A percentile compares a stretch with the other conserved stretches of the same genome.
phyloP scores from a whole-genome alignment of 2,113 vertebrate species.

The Sceloporus undulatus region DNA sequence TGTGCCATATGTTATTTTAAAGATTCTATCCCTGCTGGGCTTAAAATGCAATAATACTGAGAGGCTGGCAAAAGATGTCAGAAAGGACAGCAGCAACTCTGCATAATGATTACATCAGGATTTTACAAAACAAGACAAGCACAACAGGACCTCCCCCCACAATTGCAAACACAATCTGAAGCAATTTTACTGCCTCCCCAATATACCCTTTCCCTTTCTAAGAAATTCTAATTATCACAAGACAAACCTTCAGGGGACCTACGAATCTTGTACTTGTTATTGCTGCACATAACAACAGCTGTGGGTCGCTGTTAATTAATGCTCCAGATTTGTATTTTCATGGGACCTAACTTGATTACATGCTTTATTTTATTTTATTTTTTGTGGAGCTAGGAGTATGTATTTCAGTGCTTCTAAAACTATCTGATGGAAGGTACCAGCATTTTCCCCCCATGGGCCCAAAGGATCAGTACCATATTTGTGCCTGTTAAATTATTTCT shows the following conservation, averaged over 20 bases:
- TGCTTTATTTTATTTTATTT: slow-evolving; percentile 7
- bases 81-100: not conserved
- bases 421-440: no score
- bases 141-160: slow-evolving; percentile 14
- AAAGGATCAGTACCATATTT: no score
- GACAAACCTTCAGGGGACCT: slow-evolving; percentile 35
- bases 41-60: accelerated
- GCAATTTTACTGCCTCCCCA: not conserved
- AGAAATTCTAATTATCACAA: slow-evolving; percentile 27
- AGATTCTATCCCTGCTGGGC: slow-evolving; percentile 3
- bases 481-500: not conserved
- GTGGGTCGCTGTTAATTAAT: slow-evolving; percentile 41
- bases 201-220: not conserved
- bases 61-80: slow-evolving; percentile 10
- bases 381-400: not conserved
- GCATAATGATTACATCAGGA: not conserved
- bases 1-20: not conserved
- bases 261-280: accelerated
- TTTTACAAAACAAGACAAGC: not conserved
- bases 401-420: not conserved
- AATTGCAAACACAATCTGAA: no score
- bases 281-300: not conserved
- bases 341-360: slow-evolving; percentile 7
- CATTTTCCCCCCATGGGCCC: no score
- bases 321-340: slow-evolving; percentile 21